phyloP scores from a whole-genome alignment of 2,888 invertebrate species.

The Tinea semifulvella region DNA sequence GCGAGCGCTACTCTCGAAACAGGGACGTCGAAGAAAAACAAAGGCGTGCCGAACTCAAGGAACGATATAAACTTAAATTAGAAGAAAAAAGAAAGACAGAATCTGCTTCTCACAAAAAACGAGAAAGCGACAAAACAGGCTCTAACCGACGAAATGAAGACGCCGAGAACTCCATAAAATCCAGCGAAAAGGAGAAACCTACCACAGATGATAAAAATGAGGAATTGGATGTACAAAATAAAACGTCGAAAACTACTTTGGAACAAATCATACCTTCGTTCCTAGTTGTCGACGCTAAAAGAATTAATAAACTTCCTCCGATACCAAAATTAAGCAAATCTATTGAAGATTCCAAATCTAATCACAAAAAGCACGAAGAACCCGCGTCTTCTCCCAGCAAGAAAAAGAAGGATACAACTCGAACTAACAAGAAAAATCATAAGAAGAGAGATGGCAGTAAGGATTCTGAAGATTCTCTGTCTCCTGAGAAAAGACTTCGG shows the following conservation, averaged over 20 bases:
- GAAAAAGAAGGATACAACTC: slow-evolving; percentile 30
- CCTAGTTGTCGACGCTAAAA: slow-evolving; percentile 34
- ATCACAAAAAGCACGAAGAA: slow-evolving; percentile 19
- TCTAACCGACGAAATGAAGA: slow-evolving; percentile 11
- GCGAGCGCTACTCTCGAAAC: not conserved
- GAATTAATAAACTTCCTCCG: slow-evolving; percentile 48
- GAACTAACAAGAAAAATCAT: slow-evolving; percentile 22
- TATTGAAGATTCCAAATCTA: slow-evolving; percentile 22
- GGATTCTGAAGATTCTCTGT: slow-evolving; percentile 23
- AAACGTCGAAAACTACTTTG: slow-evolving; percentile 16
- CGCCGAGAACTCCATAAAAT: slow-evolving; percentile 5
- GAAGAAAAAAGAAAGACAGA: slow-evolving; percentile 4
- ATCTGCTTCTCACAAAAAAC: not conserved
- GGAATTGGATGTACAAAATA: slow-evolving; percentile 8
- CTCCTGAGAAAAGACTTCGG: slow-evolving; percentile 32
- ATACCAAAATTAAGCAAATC: slow-evolving; percentile 41
- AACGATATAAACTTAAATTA: slow-evolving; percentile 1
- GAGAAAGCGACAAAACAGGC: slow-evolving; percentile 8
- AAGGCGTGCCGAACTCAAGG: slow-evolving; percentile 18
- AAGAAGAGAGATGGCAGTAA: slow-evolving; percentile 24
- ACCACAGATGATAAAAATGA: slow-evolving; percentile 13
- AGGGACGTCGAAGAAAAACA: slow-evolving; percentile 9
- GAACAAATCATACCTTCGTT: slow-evolving; percentile 32
- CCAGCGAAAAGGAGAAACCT: not conserved
- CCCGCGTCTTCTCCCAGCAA: slow-evolving; percentile 22